phyloP scores from a whole-genome alignment of 2,888 invertebrate species.

The Monoplex corrugatus region DNA sequence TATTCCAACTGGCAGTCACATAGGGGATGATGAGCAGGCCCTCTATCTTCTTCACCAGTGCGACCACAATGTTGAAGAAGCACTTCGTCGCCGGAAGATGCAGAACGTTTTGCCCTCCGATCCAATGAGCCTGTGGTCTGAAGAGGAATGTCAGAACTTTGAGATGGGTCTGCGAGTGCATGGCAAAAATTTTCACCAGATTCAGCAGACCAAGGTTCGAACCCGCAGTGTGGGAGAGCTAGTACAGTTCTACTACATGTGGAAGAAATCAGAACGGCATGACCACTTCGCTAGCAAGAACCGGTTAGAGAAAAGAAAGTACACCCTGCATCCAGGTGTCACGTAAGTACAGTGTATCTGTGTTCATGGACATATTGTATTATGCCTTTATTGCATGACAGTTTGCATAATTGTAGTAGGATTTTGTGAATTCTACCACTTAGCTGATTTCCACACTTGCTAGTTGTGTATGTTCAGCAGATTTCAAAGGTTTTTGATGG shows the following conservation, averaged over 20 bases:
- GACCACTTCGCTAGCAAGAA: conserved; percentile 93
- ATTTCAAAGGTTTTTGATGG: too few relatives aligned
- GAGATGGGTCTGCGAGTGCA: conserved; percentile 96
- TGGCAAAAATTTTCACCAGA: conserved; percentile 97
- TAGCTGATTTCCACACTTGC: too few relatives aligned
- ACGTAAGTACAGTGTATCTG: conserved; percentile 84
- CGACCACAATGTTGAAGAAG: conserved; percentile 97
- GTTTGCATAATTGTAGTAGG: too few relatives aligned
- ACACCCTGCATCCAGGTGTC: conserved; percentile 93
- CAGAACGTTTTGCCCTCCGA: conserved; percentile 82
- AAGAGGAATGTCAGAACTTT: conserved; percentile 97
- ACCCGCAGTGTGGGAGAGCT: conserved; percentile 97
- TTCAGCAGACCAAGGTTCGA: conserved; percentile 95
- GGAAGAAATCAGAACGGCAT: conserved; percentile 99
- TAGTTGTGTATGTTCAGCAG: too few relatives aligned
- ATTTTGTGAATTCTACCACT: too few relatives aligned
- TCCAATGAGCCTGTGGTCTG: conserved; percentile 89
- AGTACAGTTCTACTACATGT: conserved; percentile 94
- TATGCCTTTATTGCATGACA: neutral
- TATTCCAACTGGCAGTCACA: conserved; percentile 87
- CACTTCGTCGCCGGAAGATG: conserved; percentile 86
- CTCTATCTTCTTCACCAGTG: conserved; percentile 94
- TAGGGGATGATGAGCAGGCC: conserved; percentile 88
- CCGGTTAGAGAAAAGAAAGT: conserved; percentile 94
- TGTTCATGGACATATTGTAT: neutral